Conservation (phyloP, 2,797 vertebrate species). For the Diplodus puntazzo region DNA sequence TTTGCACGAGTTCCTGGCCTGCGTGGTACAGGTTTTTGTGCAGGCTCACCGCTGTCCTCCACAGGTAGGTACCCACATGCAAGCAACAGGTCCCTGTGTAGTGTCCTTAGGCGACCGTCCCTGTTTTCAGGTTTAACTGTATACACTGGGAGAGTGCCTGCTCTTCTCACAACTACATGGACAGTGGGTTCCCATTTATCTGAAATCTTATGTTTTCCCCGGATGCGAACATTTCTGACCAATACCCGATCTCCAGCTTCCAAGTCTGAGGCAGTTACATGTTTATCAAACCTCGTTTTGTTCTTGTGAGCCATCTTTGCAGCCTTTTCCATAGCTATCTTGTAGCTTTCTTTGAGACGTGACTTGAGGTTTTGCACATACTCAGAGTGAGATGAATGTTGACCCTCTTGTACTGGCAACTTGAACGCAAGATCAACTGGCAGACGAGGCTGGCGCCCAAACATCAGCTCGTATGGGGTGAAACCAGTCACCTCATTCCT, state of each 20-base stretch:
- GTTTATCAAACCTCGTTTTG: neutral
- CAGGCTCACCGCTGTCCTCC: neutral
- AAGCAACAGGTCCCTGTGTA: neutral
- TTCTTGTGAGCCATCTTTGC: neutral
- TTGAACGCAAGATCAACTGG: neutral
- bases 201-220: neutral
- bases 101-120: neutral
- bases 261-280: neutral
- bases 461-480: neutral
- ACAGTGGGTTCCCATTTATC: neutral
- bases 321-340: neutral
- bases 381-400: neutral
- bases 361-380: slow-evolving; percentile 8
- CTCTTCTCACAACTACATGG: neutral
- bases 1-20: slow-evolving; percentile 5
- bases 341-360: neutral
- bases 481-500: neutral
- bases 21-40: neutral
- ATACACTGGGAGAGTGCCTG: neutral
- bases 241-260: neutral
- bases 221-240: neutral
- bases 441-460: neutral
- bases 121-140: neutral
- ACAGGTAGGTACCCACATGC: neutral
- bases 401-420: neutral